A percentile compares a stretch with the other conserved stretches of the same genome.
phyloP scores from a whole-genome alignment of 2,113 vertebrate genomes.

The Urocynchramus pylzowi region DNA sequence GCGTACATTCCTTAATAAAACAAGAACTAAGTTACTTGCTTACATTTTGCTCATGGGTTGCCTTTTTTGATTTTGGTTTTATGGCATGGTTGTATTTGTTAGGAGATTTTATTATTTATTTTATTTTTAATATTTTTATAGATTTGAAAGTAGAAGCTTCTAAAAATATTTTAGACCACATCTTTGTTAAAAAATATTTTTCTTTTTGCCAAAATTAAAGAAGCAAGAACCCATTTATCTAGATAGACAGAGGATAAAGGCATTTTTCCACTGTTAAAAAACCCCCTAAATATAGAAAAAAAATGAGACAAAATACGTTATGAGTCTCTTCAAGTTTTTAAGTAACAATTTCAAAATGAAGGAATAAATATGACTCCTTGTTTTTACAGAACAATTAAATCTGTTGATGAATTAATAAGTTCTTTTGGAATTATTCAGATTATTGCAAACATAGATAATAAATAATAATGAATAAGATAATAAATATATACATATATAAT shows the following conservation, averaged over 20 bases:
- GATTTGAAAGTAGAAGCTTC: neutral
- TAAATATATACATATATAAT: too few relatives aligned
- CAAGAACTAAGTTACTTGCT: neutral
- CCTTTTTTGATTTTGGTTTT: neutral
- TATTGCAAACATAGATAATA: neutral
- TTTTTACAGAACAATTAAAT: neutral
- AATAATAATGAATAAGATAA: too few relatives aligned
- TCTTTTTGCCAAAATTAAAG: neutral
- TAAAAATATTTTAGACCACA: neutral
- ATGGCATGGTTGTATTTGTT: neutral
- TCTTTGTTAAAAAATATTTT: neutral
- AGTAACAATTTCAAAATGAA: neutral
- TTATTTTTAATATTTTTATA: neutral
- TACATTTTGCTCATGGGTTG: neutral
- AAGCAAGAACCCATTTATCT: neutral
- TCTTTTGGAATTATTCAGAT: neutral
- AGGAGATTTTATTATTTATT: neutral
- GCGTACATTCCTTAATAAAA: neutral
- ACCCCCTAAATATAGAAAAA: neutral
- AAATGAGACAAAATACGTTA: neutral
- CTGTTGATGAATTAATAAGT: neutral
- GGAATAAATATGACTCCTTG: neutral
- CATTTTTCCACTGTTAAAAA: neutral
- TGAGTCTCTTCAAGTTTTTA: neutral
- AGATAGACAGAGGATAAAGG: neutral